phyloP scores from a whole-genome alignment of 2,113 vertebrate genomes.

The Crotalus horridus region DNA sequence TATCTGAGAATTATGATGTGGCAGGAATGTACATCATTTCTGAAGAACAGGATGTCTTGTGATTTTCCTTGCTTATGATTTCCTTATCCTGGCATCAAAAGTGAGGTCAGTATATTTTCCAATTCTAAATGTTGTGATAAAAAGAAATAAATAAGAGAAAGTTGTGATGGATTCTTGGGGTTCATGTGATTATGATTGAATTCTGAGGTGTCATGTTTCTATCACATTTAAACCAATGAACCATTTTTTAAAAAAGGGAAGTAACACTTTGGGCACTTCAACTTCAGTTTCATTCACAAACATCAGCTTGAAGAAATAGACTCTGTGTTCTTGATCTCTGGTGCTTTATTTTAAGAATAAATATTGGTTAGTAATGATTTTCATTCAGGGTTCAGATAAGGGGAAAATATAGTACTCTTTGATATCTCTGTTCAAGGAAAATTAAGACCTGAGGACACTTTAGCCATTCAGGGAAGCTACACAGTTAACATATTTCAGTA shows the following conservation, averaged over 20 bases:
- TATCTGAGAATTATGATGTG: background rate
- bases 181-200: background rate
- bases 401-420: constrained; percentile 55
- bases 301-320: constrained; percentile 49
- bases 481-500: constrained; percentile 69
- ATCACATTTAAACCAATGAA: background rate
- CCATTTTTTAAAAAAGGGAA: background rate
- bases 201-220: background rate
- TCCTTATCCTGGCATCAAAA: background rate
- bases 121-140: background rate
- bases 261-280: background rate
- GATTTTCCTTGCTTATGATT: background rate
- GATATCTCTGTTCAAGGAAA: constrained; percentile 54
- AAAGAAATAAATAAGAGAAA: background rate
- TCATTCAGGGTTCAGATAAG: constrained; percentile 53
- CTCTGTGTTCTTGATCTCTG: constrained; percentile 45
- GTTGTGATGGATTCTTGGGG: background rate
- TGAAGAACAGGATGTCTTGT: background rate
- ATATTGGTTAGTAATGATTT: constrained; percentile 55
- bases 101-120: background rate
- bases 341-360: constrained; percentile 59
- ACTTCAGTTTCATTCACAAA: constrained; percentile 22
- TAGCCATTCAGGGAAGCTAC: constrained; percentile 65
- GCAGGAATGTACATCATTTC: background rate
- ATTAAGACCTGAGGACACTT: constrained; percentile 60